Evolutionary conservation across 2,113 vertebrate species (phyloP).

Genomic region (Pampusana beccarii): DNA sequence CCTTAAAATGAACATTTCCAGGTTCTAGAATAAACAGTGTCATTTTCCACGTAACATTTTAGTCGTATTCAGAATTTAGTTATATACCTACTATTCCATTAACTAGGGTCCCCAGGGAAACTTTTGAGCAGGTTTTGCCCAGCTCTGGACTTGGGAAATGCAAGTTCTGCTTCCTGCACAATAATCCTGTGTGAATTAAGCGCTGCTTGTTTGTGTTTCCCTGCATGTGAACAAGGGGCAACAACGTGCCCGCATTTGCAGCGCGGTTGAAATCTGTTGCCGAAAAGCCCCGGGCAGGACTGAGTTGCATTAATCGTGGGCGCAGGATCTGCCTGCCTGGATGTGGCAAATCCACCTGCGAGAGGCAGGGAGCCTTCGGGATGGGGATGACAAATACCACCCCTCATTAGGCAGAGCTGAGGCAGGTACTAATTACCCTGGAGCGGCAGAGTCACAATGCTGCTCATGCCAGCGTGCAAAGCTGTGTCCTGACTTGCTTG

Average conservation of each 20-base stretch:
- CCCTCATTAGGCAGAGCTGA: background rate
- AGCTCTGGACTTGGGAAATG: background rate
- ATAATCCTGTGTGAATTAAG: background rate
- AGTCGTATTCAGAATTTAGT: background rate
- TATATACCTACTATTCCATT: background rate
- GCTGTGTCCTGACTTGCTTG: background rate
- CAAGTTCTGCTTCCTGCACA: background rate
- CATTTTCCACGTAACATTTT: background rate
- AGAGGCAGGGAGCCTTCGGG: background rate
- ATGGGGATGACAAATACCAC: background rate
- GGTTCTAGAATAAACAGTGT: background rate
- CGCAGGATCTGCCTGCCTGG: background rate
- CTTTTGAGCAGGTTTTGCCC: background rate
- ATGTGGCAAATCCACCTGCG: background rate
- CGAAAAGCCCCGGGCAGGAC: background rate
- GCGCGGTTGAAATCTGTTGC: background rate
- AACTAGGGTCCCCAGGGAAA: background rate
- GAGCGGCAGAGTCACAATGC: background rate
- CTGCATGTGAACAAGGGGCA: background rate
- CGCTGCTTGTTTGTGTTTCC: background rate
- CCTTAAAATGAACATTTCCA: background rate
- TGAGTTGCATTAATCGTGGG: background rate
- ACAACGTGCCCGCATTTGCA: background rate
- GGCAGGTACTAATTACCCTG: background rate
- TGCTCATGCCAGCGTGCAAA: fast-evolving